Conservation (phyloP, 2,113 vertebrate species). For the Microcebus tavaratra region DNA sequence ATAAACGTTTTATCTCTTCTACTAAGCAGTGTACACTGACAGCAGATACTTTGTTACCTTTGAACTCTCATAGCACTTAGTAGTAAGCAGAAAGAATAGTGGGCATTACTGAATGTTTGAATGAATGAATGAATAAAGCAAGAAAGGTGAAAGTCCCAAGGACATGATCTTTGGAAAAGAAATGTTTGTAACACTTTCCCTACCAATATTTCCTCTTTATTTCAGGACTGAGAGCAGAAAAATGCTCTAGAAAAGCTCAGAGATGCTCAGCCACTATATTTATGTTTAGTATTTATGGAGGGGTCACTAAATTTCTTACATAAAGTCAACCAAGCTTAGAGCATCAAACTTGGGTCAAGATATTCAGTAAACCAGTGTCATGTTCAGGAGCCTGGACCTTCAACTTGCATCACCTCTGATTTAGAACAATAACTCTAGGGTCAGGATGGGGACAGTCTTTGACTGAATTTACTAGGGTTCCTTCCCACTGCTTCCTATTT, state of each 20-base stretch:
- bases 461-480: background rate
- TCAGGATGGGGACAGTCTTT: background rate
- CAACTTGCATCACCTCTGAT: background rate
- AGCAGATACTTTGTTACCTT: background rate
- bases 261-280: background rate
- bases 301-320: background rate
- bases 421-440: background rate
- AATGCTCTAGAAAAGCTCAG: background rate
- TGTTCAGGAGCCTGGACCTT: background rate
- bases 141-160: background rate
- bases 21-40: background rate
- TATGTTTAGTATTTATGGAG: conserved; percentile 7
- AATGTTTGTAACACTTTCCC: background rate
- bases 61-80: background rate
- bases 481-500: background rate
- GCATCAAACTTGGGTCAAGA: background rate
- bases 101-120: background rate
- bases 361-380: background rate
- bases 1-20: background rate
- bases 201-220: background rate
- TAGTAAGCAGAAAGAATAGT: background rate
- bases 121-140: background rate
- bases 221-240: background rate
- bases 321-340: background rate
- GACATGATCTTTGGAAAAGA: background rate